phyloP scores from a whole-genome alignment of 2,113 vertebrate species.

The Lontra canadensis region DNA sequence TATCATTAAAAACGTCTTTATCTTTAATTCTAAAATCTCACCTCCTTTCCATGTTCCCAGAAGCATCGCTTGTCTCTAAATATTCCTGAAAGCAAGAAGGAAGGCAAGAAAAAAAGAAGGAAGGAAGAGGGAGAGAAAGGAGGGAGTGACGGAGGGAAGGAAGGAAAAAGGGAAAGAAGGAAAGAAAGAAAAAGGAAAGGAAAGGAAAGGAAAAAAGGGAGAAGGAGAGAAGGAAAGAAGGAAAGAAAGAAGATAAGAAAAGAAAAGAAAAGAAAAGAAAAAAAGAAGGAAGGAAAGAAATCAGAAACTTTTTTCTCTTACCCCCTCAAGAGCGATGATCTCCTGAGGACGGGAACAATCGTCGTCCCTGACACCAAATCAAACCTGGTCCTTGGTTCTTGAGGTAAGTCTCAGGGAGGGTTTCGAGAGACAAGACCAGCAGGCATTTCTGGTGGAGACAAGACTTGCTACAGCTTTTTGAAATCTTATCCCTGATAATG shows the following conservation, averaged over 20 bases:
- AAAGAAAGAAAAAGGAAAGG: too few species aligned
- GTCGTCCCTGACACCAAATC: accelerated
- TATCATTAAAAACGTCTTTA: too few species aligned
- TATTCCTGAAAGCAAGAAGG: not conserved
- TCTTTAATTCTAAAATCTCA: not conserved
- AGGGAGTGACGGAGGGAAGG: too few species aligned
- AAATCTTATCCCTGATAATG: not conserved
- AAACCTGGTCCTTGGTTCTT: accelerated
- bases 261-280: not conserved
- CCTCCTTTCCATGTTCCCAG: not conserved
- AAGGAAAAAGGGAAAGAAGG: accelerated
- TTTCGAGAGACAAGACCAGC: too few species aligned
- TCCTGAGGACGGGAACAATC: not conserved
- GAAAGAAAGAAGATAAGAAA: too few species aligned
- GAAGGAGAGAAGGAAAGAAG: not conserved
- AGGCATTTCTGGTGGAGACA: not conserved
- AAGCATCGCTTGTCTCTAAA: not conserved
- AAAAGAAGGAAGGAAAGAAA: not conserved
- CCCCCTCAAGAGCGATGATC: accelerated
- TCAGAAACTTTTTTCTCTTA: not conserved
- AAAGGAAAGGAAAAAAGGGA: not conserved
- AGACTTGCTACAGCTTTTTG: not conserved
- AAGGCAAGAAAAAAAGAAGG: too few species aligned
- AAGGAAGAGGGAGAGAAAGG: too few species aligned
- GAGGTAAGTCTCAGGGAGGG: not conserved